A percentile compares a stretch with the other conserved stretches of the same genome.
phyloP scores from a whole-genome alignment of 2,888 invertebrate genomes.

The Tethea ocularis region DNA sequence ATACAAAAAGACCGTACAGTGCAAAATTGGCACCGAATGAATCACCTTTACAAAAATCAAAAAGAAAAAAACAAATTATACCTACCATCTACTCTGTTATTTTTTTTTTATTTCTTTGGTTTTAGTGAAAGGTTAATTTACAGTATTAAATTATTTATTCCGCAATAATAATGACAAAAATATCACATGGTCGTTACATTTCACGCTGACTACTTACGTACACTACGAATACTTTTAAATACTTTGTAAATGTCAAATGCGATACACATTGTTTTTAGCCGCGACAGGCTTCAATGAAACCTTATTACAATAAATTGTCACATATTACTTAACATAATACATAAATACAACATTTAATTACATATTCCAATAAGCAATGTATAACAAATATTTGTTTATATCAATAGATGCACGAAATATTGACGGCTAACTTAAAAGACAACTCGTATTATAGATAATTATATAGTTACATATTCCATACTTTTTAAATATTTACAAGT shows the following conservation, averaged over 20 bases:
- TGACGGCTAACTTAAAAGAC: no score
- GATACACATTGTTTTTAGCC: background rate
- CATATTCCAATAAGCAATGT: background rate
- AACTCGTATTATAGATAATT: background rate
- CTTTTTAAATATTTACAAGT: background rate
- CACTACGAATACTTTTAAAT: slow-evolving; percentile 42
- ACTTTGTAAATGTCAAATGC: slow-evolving; percentile 10
- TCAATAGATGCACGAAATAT: background rate
- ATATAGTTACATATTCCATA: background rate
- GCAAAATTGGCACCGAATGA: slow-evolving; percentile 11
- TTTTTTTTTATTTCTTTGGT: no score
- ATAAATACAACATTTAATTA: slow-evolving; percentile 4
- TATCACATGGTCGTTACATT: slow-evolving; percentile 75
- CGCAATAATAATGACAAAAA: slow-evolving; percentile 62
- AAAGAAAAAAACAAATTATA: no score
- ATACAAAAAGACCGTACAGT: slow-evolving; percentile 61
- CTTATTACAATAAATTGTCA: background rate
- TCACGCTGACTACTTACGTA: slow-evolving; percentile 53
- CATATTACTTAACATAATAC: background rate
- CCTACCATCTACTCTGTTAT: no score
- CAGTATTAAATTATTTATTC: slow-evolving; percentile 60
- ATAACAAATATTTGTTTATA: background rate
- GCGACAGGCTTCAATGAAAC: background rate
- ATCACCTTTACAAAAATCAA: no score
- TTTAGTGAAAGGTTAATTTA: no score